phyloP scores from a whole-genome alignment of 2,113 vertebrate genomes.

The Panthera tigris region DNA sequence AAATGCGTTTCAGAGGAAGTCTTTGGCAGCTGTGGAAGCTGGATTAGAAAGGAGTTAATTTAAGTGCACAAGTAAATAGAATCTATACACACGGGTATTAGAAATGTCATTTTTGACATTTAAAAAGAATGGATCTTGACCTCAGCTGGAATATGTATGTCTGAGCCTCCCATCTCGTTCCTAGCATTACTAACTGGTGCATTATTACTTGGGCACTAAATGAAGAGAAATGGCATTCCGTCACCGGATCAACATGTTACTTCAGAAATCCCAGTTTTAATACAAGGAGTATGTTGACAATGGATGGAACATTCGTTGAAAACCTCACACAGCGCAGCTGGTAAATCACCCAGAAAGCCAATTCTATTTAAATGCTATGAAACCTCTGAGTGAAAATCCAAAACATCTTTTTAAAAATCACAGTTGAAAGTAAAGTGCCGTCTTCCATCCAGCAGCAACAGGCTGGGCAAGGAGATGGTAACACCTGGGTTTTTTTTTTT shows the following conservation, averaged over 20 bases:
- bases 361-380: constrained; percentile 23
- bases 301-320: neutral
- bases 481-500: neutral
- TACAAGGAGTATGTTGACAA: neutral
- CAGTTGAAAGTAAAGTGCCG: constrained; percentile 48
- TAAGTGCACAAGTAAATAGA: constrained; percentile 46
- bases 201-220: neutral
- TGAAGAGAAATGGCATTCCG: constrained; percentile 27
- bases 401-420: constrained; percentile 54
- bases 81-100: constrained; percentile 45
- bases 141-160: constrained; percentile 48
- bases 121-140: constrained; percentile 46
- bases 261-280: constrained; percentile 27
- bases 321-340: constrained; percentile 15
- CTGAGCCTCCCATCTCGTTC: neutral
- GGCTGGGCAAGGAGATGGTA: neutral
- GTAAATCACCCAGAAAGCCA: constrained; percentile 52
- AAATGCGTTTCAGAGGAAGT: constrained; percentile 49
- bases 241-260: neutral
- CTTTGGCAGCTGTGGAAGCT: neutral
- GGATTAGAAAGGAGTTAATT: constrained; percentile 65
- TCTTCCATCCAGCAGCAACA: constrained; percentile 46
- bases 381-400: constrained; percentile 43
- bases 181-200: neutral
- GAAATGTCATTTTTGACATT: constrained; percentile 51